Evolutionary conservation across 2,888 invertebrate species (phyloP), one percentile per base, ranked within the genome.

Genomic region (Tortrix viridana): DNA sequence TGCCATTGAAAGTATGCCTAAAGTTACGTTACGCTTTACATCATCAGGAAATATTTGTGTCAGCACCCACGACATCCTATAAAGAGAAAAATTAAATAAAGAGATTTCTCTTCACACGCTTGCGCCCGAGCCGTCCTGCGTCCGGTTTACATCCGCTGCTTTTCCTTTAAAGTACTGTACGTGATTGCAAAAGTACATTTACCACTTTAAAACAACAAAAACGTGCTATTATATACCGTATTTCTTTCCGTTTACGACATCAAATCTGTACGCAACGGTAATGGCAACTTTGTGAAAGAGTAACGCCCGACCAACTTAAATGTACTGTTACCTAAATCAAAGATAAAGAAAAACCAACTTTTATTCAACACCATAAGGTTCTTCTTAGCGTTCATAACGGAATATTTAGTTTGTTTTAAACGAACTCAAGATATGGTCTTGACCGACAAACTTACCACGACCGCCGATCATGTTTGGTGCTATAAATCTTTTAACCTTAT

Each of bases 121-220:
- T 81, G 57, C 32, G 44, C 62, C 60, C 47, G 47, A 20, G 58
- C 63, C 52, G 53, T 82, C 86, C 84, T 82, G 85, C 76, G 85
- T 89, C 88, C 89, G 88, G 88, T 86, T 89, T 78, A 82, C 82
- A 84, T 86, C 82, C 80, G 76, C 75, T 79, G 84, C 85, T 88
- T 89, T 89, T 88, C 88, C 85, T 87, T 86, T 83, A 82, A 80
- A 82, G 75, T 78, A 73, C 68, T 63, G 63, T 63, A 63, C 58
- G 43, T 18, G 12, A 75, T 68, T 72, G 73, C 75, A 75, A 74
- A 69, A 60, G n/a, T 65, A 66, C 65, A 56, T 67, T 63, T 56
- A 6, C 57, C 48, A n/a, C 52, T 32, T 37, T 32, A 52, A 32
- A 46, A 65, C 6, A 1, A 16, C 4, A 37, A 20, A 56, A 2